phyloP scores from a whole-genome alignment of 2,888 invertebrate genomes.

The Magallana nippona region DNA sequence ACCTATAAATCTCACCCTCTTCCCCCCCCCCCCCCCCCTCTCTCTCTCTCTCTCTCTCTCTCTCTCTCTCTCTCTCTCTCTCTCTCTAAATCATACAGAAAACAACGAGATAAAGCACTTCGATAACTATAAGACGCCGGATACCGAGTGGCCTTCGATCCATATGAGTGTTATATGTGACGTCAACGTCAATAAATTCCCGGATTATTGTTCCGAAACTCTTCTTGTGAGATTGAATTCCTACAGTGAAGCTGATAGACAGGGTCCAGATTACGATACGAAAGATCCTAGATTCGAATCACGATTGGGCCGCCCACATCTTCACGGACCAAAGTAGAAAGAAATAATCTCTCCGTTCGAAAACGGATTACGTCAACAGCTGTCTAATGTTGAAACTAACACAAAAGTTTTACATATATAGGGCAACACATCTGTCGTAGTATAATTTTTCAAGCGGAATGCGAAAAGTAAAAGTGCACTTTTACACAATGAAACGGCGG shows the following conservation, averaged over 20 bases:
- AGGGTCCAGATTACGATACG: background rate
- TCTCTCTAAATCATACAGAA: background rate
- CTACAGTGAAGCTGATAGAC: background rate
- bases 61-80: conserved; percentile 41
- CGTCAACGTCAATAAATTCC: background rate
- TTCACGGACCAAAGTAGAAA: background rate
- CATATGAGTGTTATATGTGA: too few species aligned
- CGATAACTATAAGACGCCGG: background rate
- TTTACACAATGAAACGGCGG: too few species aligned
- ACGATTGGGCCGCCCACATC: background rate
- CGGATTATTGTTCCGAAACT: background rate
- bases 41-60: conserved; percentile 48
- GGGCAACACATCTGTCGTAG: background rate
- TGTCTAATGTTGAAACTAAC: background rate
- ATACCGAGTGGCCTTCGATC: too few species aligned
- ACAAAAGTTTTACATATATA: background rate
- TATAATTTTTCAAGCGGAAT: background rate
- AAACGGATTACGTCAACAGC: background rate
- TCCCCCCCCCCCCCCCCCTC: too few species aligned
- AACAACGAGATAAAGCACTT: background rate
- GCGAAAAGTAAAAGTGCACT: too few species aligned
- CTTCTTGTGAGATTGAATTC: conserved; percentile 12
- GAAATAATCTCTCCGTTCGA: background rate
- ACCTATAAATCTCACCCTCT: too few species aligned
- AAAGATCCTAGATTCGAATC: background rate